Evolutionary conservation across 1,140 invertebrate species (phyloP), one percentile per base, ranked within the genome.

Genomic region (Drosophila asahinai): DNA sequence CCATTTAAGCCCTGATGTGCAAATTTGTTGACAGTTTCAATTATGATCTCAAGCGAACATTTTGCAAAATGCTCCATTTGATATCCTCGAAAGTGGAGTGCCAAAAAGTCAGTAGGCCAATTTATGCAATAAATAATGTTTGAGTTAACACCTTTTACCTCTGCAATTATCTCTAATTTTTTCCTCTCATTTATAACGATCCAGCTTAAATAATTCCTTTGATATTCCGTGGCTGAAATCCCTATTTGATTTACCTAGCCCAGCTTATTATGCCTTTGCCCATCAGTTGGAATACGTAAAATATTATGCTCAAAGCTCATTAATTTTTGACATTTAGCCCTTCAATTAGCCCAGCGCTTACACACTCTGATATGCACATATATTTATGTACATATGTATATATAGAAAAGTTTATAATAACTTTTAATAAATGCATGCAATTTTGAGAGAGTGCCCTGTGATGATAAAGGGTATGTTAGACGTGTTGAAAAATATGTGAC

Each of bases 21-120:
- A 63, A 82, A 83, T 82, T 64, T 78, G 80, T 78, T 82, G 80
- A 78, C 80, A 82, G 51, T 83, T 82, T 78, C 74, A 83, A 82
- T 83, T 83, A 82, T 74, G 65, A 49, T 57, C 54, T 57, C 33
- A 12, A 62, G 45, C 11, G 68, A 68, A 45, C 30, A 65, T 51
- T 33, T 22, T 57, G 15, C 12, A 55, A 42, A 55, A 25, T 36
- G 14, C 15, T 15, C 33, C 22, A 19, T 54, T 19, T 33, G 30
- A 33, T 33, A 36, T 36, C 33, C 33, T 36, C 33, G 11, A 36
- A 36, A 36, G 33, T 36, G 33, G 33, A 11, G 33, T 36, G 33
- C 33, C 33, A 36, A 11, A 36, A 36, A 36, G 33, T 36, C 33
- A 36, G 33, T 36, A 36, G 9, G 33, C 33, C 33, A 36, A 36